Evolutionary conservation across 2,888 invertebrate species (phyloP), one percentile per base, ranked within the genome.

Genomic region (Drosophila kanekoi): DNA sequence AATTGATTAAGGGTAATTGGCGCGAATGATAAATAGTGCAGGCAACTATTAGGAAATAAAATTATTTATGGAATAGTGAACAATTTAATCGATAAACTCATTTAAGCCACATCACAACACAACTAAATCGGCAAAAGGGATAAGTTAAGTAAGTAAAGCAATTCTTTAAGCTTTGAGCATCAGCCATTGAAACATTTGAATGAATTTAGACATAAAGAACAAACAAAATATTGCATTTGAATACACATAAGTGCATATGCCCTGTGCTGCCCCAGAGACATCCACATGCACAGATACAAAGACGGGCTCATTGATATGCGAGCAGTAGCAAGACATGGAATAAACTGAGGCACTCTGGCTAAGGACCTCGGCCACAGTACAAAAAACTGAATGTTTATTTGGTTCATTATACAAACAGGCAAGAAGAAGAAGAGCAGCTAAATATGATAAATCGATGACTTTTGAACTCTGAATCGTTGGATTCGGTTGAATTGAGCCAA

Each of bases 401-500:
- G 79, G 79, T 69, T 56, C 76, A 79, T 85, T 81, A 69, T 75
- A 69, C 62, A 75, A 84, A 78, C 63, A 65, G 51, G 37, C 33
- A 35, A 20, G 54, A 13, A 40, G 54, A 13, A 40, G 32, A 38
- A n/a, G 14, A 14, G 38, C 37, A 48, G 14, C 57, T 28, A 78
- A 68, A 64, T 81, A 69, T 87, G 83, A 82, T 88, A 82, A 76
- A 79, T 76, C 63, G 61, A 54, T 59, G 71, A 62, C 56, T 68
- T 70, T 65, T 79, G 56, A 82, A 51, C 70, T 86, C 49, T 45
- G 72, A 67, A 82, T 69, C 65, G 75, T 75, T 72, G 48, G 28
- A 8, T 28, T 28, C 28, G 28, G 63, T 69, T 53, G 28, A 28
- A 54, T 56, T 35, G 43, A 16, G 49, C 40, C 56, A 48, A 37